A percentile compares a stretch with the other conserved stretches of the same genome.
Conservation (phyloP, 92 coral and sea anemone genomes). For the Pocillopora meandrina region DNA sequence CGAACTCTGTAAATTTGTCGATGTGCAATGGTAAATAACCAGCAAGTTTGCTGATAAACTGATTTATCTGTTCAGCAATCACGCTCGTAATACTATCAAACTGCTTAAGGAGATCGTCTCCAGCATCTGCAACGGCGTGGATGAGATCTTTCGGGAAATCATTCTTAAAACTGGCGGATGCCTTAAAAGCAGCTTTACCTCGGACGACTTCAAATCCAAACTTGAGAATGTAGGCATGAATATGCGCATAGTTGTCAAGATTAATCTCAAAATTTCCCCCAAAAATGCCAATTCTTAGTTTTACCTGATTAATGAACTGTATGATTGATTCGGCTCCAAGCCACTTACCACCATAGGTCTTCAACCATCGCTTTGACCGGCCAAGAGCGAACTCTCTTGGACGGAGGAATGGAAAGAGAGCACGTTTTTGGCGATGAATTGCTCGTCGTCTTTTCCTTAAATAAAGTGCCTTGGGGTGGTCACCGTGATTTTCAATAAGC, state of each 20-base stretch:
- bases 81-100: constrained; percentile 80
- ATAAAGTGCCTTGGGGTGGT: constrained; percentile 74
- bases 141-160: constrained; percentile 97
- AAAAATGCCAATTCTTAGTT: constrained; percentile 85
- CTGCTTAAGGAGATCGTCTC: constrained; percentile 72
- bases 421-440: constrained; percentile 84
- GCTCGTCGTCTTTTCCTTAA: constrained; percentile 72
- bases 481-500: constrained; percentile 88
- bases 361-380: constrained; percentile 77
- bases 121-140: constrained; percentile 81
- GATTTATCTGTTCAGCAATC: constrained; percentile 71
- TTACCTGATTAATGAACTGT: constrained; percentile 85
- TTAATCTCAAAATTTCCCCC: constrained; percentile 92
- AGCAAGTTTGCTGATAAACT: constrained; percentile 64
- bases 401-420: constrained; percentile 84
- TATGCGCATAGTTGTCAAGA: constrained; percentile 77
- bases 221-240: constrained; percentile 79
- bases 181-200: constrained; percentile 94
- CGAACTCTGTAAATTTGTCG: constrained; percentile 75
- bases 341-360: constrained; percentile 84
- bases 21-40: constrained; percentile 71
- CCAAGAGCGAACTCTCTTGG: constrained; percentile 92
- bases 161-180: constrained; percentile 92
- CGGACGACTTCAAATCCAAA: constrained; percentile 77
- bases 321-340: constrained; percentile 83